phyloP scores from a whole-genome alignment of 2,888 invertebrate species.

The Hirtodrosophila confusa region DNA sequence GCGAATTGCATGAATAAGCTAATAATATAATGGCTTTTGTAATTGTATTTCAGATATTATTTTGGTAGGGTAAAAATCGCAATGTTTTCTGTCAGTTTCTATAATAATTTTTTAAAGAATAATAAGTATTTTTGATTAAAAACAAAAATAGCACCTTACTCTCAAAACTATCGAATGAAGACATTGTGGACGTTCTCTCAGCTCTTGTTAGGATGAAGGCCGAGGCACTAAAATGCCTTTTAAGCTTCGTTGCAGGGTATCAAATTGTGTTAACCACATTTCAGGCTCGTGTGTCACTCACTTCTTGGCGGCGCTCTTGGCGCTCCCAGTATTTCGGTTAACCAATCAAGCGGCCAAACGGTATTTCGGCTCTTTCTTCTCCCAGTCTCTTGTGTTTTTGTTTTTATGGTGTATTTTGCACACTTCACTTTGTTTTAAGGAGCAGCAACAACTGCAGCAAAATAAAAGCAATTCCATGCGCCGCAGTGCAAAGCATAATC shows the following conservation, averaged over 20 bases:
- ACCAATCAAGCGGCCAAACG: neutral
- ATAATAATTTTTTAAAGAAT: no score
- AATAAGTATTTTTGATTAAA: no score
- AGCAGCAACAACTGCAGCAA: constrained; percentile 9
- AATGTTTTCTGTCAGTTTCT: no score
- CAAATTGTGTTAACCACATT: neutral
- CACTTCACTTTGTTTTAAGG: constrained; percentile 9
- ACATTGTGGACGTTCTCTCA: no score
- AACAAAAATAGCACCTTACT: no score
- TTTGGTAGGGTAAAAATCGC: no score
- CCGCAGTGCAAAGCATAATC: constrained; percentile 7
- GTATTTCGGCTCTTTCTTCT: constrained; percentile 2
- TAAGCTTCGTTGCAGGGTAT: constrained; percentile 1
- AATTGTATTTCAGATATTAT: no score
- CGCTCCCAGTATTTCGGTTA: constrained; percentile 2
- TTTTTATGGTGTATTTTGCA: neutral
- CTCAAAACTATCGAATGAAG: no score
- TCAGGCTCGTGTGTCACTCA: neutral
- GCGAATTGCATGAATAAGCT: no score
- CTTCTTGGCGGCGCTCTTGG: neutral
- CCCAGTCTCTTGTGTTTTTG: neutral
- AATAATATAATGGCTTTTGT: no score
- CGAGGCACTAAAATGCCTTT: no score
- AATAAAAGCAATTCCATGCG: constrained; percentile 3
- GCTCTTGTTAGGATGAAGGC: no score